Conservation (phyloP, 2,113 vertebrate species). For the Lampris megalopsis region DNA sequence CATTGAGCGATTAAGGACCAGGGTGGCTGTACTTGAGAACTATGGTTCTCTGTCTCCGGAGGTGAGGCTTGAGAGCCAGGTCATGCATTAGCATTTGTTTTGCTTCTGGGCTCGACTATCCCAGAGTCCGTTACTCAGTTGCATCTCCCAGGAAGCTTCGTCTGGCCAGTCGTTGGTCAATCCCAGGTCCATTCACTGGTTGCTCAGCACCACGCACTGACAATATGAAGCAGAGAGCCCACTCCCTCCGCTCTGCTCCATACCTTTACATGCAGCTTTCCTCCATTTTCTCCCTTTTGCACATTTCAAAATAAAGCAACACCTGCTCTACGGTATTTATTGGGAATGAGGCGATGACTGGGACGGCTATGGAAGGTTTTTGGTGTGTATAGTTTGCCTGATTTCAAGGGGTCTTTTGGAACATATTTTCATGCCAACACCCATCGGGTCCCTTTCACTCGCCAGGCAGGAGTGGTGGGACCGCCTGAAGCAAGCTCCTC, state of each 20-base stretch:
- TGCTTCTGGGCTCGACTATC: conserved; percentile 61
- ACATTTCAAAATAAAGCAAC: too few relatives aligned
- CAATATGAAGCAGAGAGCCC: too few relatives aligned
- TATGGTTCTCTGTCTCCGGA: conserved; percentile 68
- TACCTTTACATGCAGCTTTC: background rate
- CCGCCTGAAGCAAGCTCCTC: conserved; percentile 71
- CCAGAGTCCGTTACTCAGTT: conserved; percentile 60
- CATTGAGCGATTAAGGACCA: conserved; percentile 80
- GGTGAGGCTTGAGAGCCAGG: conserved; percentile 75
- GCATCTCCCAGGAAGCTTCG: conserved; percentile 60
- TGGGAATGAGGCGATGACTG: background rate
- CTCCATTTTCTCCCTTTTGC: too few relatives aligned
- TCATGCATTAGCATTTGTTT: conserved; percentile 80
- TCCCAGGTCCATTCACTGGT: too few relatives aligned
- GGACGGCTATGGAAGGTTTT: background rate
- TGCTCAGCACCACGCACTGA: too few relatives aligned
- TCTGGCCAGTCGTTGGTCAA: too few relatives aligned
- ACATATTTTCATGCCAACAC: conserved; percentile 36
- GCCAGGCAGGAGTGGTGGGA: conserved; percentile 40
- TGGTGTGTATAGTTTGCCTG: too few relatives aligned
- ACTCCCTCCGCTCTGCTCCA: too few relatives aligned
- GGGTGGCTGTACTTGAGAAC: conserved; percentile 78
- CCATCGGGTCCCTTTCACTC: conserved; percentile 47
- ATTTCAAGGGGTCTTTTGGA: background rate
- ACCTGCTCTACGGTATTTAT: too few relatives aligned